Evolutionary conservation across 2,797 vertebrate genomes (phyloP).

Genomic region (Poeciliopsis presidionis): DNA sequence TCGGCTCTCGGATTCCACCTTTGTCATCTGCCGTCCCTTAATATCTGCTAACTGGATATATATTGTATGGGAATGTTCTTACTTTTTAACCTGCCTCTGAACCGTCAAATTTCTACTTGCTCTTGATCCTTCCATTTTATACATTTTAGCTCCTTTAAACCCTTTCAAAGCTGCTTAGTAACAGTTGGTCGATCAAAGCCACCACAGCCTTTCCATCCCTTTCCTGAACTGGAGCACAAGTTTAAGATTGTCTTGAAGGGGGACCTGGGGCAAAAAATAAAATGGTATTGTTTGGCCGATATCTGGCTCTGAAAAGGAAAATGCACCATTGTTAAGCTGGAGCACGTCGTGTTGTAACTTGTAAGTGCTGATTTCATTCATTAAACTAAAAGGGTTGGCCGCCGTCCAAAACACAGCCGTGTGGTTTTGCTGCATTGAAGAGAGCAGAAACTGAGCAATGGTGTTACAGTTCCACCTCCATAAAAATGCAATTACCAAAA

Average conservation of each 20-base stretch:
- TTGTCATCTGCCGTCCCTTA: slow-evolving; percentile 68
- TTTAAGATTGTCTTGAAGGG: slow-evolving; percentile 80
- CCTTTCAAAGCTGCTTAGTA: slow-evolving; percentile 85
- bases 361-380: slow-evolving; percentile 48
- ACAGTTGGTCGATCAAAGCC: slow-evolving; percentile 86
- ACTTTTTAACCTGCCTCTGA: slow-evolving; percentile 78
- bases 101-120: slow-evolving; percentile 78
- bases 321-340: slow-evolving; percentile 60
- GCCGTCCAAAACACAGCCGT: slow-evolving; percentile 42
- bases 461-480: slow-evolving; percentile 16
- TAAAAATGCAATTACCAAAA: slow-evolving; percentile 1
- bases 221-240: slow-evolving; percentile 81
- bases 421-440: slow-evolving; percentile 16
- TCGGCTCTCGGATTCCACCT: slow-evolving; percentile 73
- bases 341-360: slow-evolving; percentile 50
- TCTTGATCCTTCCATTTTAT: slow-evolving; percentile 80
- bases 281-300: slow-evolving; percentile 76
- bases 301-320: slow-evolving; percentile 72
- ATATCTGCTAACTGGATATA: slow-evolving; percentile 75
- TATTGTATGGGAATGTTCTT: slow-evolving; percentile 74
- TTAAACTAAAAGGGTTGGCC: slow-evolving; percentile 42
- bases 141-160: slow-evolving; percentile 82
- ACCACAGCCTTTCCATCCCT: slow-evolving; percentile 71
- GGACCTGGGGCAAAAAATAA: slow-evolving; percentile 69
- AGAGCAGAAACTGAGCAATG: slow-evolving; percentile 2